Evolutionary conservation across 2,797 vertebrate species (phyloP).

Genomic region (Centropyge bicolor): DNA sequence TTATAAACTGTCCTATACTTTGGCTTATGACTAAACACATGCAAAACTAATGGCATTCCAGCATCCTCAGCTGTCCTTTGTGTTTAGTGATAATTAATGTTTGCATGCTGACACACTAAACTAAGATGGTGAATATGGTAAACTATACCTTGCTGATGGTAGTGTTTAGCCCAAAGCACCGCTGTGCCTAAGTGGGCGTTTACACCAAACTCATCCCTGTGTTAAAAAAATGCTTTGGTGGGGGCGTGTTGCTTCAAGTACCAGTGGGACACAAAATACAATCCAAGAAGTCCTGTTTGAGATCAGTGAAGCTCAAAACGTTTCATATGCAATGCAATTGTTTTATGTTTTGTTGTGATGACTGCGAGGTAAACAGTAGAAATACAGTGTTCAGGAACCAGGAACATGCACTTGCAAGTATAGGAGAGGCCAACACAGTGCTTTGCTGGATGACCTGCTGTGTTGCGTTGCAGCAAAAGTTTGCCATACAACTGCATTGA

Average conservation of each 20-base stretch:
- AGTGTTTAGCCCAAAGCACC: background rate
- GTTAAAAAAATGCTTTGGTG: background rate
- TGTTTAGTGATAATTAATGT: background rate
- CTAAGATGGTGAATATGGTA: background rate
- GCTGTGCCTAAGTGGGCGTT: background rate
- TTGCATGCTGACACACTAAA: background rate
- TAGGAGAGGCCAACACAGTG: too few relatives aligned
- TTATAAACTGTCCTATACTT: background rate
- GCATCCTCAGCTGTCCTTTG: background rate
- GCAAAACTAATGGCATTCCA: background rate
- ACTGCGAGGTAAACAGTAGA: background rate
- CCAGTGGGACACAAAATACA: background rate
- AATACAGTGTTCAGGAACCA: background rate
- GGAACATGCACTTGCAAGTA: background rate
- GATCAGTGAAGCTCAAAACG: background rate
- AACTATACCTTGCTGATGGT: background rate
- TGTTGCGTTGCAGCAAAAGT: background rate
- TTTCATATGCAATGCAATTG: background rate
- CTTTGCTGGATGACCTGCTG: background rate
- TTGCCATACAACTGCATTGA: too few relatives aligned
- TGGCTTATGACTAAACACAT: conserved; percentile 3
- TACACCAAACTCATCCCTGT: background rate
- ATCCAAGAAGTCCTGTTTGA: background rate
- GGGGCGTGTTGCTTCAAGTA: background rate
- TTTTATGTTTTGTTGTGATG: background rate